Conservation (phyloP, 1,140 invertebrate genomes). For the Pseudomyrmex flavicornis region DNA sequence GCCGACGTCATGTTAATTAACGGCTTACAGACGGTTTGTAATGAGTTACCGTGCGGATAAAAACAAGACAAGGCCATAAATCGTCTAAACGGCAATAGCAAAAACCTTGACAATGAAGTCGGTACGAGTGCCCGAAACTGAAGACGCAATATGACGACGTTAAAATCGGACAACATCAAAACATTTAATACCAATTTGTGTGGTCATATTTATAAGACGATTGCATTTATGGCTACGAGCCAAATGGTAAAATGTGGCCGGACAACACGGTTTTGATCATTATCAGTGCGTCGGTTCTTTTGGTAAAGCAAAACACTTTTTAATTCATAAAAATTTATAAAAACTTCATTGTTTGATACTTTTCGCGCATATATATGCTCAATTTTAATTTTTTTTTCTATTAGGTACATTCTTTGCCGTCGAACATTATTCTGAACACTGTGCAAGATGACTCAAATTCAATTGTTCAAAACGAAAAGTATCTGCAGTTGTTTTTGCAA, state of each 20-base stretch:
- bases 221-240: not conserved
- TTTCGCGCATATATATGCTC: too few species aligned
- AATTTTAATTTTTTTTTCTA: not conserved
- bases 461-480: conserved; percentile 8
- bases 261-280: not conserved
- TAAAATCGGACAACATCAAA: conserved; percentile 18
- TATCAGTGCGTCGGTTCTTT: not conserved
- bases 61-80: not conserved
- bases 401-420: conserved; percentile 37
- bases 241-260: conserved; percentile 41
- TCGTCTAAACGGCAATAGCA: not conserved
- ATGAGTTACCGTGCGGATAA: not conserved
- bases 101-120: not conserved
- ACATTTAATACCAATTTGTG: conserved; percentile 14
- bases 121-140: not conserved
- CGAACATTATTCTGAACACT: conserved; percentile 2
- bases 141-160: not conserved
- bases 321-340: not conserved
- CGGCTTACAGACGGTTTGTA: not conserved
- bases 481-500: conserved; percentile 32
- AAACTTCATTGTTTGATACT: too few species aligned
- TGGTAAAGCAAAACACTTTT: conserved; percentile 44
- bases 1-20: conserved; percentile 9
- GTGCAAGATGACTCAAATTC: conserved; percentile 16
- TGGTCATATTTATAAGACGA: conserved; percentile 34